phyloP scores from a whole-genome alignment of 2,797 vertebrate species.

The Nyctalus aviator region DNA sequence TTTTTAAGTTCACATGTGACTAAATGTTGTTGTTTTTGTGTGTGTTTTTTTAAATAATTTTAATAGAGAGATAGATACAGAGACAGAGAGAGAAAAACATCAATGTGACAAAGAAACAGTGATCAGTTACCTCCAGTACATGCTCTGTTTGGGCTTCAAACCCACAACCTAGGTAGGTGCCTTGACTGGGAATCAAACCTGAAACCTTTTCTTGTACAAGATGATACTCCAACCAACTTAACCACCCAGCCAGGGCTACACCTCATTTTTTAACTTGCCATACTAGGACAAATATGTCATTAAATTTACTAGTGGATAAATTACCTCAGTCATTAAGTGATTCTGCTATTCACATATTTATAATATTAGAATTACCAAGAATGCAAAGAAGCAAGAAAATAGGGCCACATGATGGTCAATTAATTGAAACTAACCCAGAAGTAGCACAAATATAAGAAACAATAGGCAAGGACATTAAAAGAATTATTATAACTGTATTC shows the following conservation, averaged over 20 bases:
- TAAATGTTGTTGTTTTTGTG: background rate
- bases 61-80: background rate
- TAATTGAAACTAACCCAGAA: background rate
- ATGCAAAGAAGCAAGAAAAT: background rate
- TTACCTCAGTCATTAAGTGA: background rate
- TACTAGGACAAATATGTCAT: background rate
- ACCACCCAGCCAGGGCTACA: background rate
- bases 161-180: background rate
- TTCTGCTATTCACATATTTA: background rate
- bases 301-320: background rate
- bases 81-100: background rate
- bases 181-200: background rate
- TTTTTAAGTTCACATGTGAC: background rate
- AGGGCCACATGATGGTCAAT: background rate
- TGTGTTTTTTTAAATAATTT: background rate
- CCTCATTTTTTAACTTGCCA: background rate
- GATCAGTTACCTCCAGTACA: background rate
- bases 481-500: background rate
- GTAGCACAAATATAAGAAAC: background rate
- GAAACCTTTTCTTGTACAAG: background rate
- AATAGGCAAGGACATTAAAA: background rate
- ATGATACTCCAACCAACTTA: background rate
- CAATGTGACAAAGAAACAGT: background rate
- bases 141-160: background rate
- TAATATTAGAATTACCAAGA: background rate